Conservation (phyloP, 2,888 invertebrate genomes). For the Heliconius aoede region DNA sequence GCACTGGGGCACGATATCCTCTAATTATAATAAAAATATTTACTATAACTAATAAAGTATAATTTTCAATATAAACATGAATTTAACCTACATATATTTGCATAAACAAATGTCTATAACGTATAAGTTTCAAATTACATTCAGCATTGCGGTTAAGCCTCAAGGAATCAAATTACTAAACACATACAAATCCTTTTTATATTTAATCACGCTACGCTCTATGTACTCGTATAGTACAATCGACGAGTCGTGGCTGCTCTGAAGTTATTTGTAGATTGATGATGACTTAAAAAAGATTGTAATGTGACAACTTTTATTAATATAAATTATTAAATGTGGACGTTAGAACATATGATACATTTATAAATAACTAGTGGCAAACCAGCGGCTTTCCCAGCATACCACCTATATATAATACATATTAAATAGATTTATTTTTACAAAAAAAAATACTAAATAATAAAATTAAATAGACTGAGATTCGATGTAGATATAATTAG, state of each 20-base stretch:
- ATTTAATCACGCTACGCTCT: not conserved
- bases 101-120: constrained; percentile 11
- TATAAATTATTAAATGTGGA: not conserved
- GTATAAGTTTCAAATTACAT: constrained; percentile 18
- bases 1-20: not conserved
- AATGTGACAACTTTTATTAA: not conserved
- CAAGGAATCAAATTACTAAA: constrained; percentile 16
- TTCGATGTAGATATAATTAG: too few species aligned
- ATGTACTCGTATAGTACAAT: not conserved
- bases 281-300: too few species aligned
- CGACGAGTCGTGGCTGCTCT: too few species aligned
- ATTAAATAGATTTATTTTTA: too few species aligned
- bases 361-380: too few species aligned
- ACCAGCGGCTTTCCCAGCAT: too few species aligned
- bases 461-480: too few species aligned
- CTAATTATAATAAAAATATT: not conserved
- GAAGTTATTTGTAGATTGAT: too few species aligned
- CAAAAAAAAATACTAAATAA: too few species aligned
- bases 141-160: constrained; percentile 21
- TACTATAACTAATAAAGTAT: not conserved
- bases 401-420: too few species aligned
- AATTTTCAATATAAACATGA: not conserved
- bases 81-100: not conserved
- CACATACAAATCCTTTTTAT: constrained; percentile 20
- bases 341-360: not conserved